These are phyloP conservation scores for Setipinna tenuifilis DNA, from an alignment of 2,797 vertebrate genomes.

Conservation along the genomic window DNA sequence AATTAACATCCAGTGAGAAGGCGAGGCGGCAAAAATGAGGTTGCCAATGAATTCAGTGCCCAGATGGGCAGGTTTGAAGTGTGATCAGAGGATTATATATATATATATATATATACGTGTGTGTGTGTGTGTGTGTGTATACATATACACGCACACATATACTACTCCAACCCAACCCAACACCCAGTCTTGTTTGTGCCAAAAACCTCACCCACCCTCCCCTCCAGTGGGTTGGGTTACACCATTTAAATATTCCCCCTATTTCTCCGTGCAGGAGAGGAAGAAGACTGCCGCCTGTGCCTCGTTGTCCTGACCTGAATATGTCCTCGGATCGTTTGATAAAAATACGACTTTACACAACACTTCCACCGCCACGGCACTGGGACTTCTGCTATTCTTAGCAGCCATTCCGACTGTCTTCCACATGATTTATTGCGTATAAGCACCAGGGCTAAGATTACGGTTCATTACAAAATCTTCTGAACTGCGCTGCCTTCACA, in stretches of 20 bases:
- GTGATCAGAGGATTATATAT: slow-evolving; percentile 10
- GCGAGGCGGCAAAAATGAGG: not conserved
- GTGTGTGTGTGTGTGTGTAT: too few species aligned
- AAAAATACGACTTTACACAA: slow-evolving; percentile 46
- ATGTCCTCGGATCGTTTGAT: slow-evolving; percentile 43
- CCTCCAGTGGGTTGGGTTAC: slow-evolving; percentile 2
- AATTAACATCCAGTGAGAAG: not conserved
- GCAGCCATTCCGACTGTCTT: slow-evolving; percentile 22
- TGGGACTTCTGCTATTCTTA: slow-evolving; percentile 47
- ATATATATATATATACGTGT: too few species aligned
- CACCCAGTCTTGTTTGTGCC: slow-evolving; percentile 13
- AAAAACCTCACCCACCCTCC: not conserved
- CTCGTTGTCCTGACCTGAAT: slow-evolving; percentile 44
- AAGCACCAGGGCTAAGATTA: slow-evolving; percentile 2
- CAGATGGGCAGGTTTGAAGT: slow-evolving; percentile 25
- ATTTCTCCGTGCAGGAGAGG: not conserved
- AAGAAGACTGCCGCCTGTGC: not conserved
- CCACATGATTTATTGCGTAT: slow-evolving; percentile 22
- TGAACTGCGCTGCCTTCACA: slow-evolving; percentile 17
- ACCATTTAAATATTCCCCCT: slow-evolving; percentile 1
- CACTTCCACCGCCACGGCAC: slow-evolving; percentile 27
- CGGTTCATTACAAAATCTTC: slow-evolving; percentile 37
- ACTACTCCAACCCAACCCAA: too few species aligned
- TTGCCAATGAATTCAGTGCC: not conserved
- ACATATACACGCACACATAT: too few species aligned